phyloP scores from a whole-genome alignment of 2,888 invertebrate genomes.

The Stenichneumon culpator region DNA sequence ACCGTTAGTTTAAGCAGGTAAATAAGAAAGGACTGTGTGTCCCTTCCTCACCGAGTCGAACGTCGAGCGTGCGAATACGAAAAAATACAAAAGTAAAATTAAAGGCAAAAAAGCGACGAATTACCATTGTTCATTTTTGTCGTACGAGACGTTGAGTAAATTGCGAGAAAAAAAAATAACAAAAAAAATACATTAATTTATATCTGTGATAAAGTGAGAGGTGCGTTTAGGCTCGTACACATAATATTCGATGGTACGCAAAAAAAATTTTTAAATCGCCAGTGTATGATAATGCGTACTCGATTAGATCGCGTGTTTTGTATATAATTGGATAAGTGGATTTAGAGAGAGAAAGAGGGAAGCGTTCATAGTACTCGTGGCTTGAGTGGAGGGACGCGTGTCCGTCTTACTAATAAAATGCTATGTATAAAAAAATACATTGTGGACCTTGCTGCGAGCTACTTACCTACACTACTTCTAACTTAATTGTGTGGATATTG shows the following conservation, averaged over 20 bases:
- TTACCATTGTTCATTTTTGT: constrained; percentile 38
- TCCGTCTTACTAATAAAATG: constrained; percentile 64
- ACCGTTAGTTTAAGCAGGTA: constrained; percentile 2
- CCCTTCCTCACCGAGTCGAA: constrained; percentile 38
- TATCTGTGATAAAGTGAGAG: constrained; percentile 83
- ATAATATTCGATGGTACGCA: constrained; percentile 3
- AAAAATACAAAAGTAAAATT: background rate
- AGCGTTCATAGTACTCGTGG: constrained; percentile 54
- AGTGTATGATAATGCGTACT: constrained; percentile 60
- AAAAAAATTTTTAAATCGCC: constrained; percentile 24
- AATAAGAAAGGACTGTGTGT: constrained; percentile 46
- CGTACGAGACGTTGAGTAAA: constrained; percentile 57
- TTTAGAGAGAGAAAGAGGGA: constrained; percentile 30
- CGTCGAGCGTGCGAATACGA: constrained; percentile 7
- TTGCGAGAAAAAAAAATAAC: constrained; percentile 52
- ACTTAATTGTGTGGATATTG: constrained; percentile 58
- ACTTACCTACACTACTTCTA: constrained; percentile 53
- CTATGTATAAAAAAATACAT: constrained; percentile 59
- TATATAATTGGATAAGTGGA: constrained; percentile 67
- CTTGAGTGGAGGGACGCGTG: constrained; percentile 43
- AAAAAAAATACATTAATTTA: constrained; percentile 82
- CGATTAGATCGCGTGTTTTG: constrained; percentile 64
- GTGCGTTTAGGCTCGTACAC: constrained; percentile 33
- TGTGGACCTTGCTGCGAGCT: constrained; percentile 65
- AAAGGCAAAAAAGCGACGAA: constrained; percentile 4